Base-by-base conservation (phyloP, 2,113 vertebrate species). In the Lepus americanus region DNA sequence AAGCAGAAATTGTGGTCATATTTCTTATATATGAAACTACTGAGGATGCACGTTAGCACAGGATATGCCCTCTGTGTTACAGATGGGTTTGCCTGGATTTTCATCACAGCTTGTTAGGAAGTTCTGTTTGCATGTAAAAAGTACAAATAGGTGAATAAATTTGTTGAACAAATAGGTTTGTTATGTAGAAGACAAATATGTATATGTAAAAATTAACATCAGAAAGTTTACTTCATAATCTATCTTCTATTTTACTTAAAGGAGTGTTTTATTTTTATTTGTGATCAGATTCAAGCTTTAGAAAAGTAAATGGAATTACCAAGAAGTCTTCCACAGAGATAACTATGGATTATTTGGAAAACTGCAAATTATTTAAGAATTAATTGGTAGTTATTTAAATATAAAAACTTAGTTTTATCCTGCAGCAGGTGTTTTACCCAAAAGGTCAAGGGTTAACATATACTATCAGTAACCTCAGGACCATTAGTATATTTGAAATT, bases 401-500 rank as follows among this genome's bases (percentile, higher is more conserved):
- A 55, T 36, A 19, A 55, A 49, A n/a, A 22, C 14, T 51, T 77
- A 33, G 33, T 51, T 27, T 33, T 33, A 11, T 59, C 10, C 16
- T 13, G 27, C 0, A 23, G n/a, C 29, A 64, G 55, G 63, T 44
- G 16, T 9, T 17, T 9, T 0, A 16, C 36, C 6, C 1, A 5
- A 44, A 7, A 64, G 29, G 20, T 64, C 6, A 8, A 64, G 74
- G 22, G 19, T n/a, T 49, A 76, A 20, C 39, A 51, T 20, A 44
- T 13, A 11, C 31, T n/a, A 70, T 85, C 36, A 22, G 78, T 51
- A 66, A 27, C 27, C 33, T 53, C 8, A 44, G 44, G 44, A 44
- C 6, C 44, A 44, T 3, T 3, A 16, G 7, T 44, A 39, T 5
- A 20, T 22, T 2, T 70, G 29, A 25, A 59, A 36, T 39, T 70